Base-by-base conservation (phyloP, 1,140 invertebrate genomes). In the Ooceraea biroi region DNA sequence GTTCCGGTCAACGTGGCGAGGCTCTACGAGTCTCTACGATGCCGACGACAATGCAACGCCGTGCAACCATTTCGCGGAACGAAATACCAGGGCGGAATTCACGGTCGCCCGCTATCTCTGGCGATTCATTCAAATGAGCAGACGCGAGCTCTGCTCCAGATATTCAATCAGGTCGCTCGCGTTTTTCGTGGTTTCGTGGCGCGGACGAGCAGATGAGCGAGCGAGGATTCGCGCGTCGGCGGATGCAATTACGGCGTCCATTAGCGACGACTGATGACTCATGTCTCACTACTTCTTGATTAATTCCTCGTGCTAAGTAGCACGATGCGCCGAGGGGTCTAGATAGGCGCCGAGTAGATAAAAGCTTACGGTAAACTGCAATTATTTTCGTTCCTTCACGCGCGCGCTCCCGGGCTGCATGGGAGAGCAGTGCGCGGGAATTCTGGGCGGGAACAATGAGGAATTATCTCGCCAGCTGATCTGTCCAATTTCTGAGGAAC, bases 181-280 rank as follows among this genome's bases (percentile, higher is more conserved):
- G 41, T 58, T 69, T 36, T 55, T 80, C 65, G 50, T n/a, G n/a
- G n/a, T n/a, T n/a, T n/a, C n/a, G 44, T 58, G 71, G 36, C 55
- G 55, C 55, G n/a, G 22, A 30, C 12, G 19, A 22, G 12, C 11
- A 30, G 17, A 8, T 69, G 12, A 66, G 52, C 36, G 2, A 12
- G 55, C 48, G 46, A 77, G 17, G 52, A 77, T 52, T 27, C 48
- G 22, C 36, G 17, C 52, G 22, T 55, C 19, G 65, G 65, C 76
- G 76, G 76, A 80, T 80, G 76, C 76, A 44, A 71, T 80, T 80
- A 80, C 65, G 69, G 27, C 25, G 36, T 80, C 76, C 36, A 71
- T 80, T 80, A 80, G 50, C 36, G 52, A 71, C 76, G n/a, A 22
- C 65, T 80, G 73, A 50, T 80, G 76, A 80, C 76, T 80, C 76